These are phyloP conservation scores for Nipponacmea schrenckii DNA, from an alignment of 2,888 invertebrate species.

Conservation along the genomic window DNA sequence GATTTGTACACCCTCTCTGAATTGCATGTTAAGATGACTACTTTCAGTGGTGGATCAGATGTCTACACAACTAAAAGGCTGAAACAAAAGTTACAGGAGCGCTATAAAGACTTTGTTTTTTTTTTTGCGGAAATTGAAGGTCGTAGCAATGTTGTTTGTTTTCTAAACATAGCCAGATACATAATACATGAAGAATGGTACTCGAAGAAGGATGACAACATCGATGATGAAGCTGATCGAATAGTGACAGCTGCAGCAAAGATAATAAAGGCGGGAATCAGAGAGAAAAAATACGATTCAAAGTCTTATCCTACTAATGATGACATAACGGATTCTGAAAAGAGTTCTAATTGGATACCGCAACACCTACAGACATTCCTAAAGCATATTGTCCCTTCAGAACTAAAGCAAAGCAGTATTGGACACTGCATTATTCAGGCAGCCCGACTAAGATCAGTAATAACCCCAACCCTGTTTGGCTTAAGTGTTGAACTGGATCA, in stretches of 20 bases:
- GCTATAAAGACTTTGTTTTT: neutral
- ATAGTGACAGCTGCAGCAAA: conserved; percentile 5
- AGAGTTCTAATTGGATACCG: no score
- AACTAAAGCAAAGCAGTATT: neutral
- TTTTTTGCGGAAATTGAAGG: neutral
- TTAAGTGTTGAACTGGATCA: neutral
- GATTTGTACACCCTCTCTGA: neutral
- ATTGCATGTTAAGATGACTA: neutral
- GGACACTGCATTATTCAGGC: neutral
- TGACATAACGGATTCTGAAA: neutral
- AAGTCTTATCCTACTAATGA: neutral
- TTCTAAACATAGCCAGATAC: neutral
- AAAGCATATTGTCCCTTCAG: neutral
- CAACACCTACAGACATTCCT: neutral
- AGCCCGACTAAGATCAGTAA: neutral
- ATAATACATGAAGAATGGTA: neutral
- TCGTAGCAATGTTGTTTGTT: neutral
- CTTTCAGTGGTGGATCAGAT: no score
- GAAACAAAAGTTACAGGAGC: neutral
- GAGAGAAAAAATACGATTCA: neutral
- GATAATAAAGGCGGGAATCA: neutral
- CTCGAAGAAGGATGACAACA: neutral
- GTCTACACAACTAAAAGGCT: neutral
- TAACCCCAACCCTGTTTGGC: neutral
- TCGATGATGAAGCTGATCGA: neutral